Conservation (phyloP, 2,888 invertebrate genomes). For the Blastobasis adustella region DNA sequence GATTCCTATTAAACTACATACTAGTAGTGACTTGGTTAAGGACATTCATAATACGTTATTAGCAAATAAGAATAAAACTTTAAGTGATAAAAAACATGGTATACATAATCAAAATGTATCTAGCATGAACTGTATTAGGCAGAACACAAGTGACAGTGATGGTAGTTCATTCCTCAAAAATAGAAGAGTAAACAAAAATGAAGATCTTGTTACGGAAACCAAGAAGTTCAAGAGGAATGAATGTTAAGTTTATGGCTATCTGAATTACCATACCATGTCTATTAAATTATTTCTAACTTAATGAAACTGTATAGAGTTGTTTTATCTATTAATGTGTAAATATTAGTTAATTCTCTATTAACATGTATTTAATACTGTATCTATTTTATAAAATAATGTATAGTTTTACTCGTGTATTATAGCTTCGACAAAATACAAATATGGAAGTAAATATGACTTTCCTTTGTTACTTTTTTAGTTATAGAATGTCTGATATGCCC, state of each 20-base stretch:
- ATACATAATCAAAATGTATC: slow-evolving; percentile 68
- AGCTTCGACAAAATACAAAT: slow-evolving; percentile 61
- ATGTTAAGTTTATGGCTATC: slow-evolving; percentile 41
- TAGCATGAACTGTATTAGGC: slow-evolving; percentile 61
- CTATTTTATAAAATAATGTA: slow-evolving; percentile 67
- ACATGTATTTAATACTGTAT: slow-evolving; percentile 69
- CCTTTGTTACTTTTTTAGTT: slow-evolving; percentile 31
- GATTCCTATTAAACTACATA: slow-evolving; percentile 59
- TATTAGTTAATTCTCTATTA: slow-evolving; percentile 60
- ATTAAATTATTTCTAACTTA: slow-evolving; percentile 67
- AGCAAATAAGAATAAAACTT: slow-evolving; percentile 64
- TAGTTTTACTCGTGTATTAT: slow-evolving; percentile 62
- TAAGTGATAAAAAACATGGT: slow-evolving; percentile 69
- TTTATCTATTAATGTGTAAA: slow-evolving; percentile 54
- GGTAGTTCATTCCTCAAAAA: slow-evolving; percentile 57
- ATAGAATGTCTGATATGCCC: slow-evolving; percentile 20
- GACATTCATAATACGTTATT: slow-evolving; percentile 69
- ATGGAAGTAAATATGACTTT: slow-evolving; percentile 38
- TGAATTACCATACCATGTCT: slow-evolving; percentile 48
- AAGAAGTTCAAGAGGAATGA: slow-evolving; percentile 69
- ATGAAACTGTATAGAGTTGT: slow-evolving; percentile 57
- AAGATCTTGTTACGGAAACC: slow-evolving; percentile 56
- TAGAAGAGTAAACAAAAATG: slow-evolving; percentile 58
- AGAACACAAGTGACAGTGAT: slow-evolving; percentile 61
- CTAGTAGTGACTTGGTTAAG: slow-evolving; percentile 61